phyloP scores from a whole-genome alignment of 2,113 vertebrate genomes.

The Phaethon lepturus region DNA sequence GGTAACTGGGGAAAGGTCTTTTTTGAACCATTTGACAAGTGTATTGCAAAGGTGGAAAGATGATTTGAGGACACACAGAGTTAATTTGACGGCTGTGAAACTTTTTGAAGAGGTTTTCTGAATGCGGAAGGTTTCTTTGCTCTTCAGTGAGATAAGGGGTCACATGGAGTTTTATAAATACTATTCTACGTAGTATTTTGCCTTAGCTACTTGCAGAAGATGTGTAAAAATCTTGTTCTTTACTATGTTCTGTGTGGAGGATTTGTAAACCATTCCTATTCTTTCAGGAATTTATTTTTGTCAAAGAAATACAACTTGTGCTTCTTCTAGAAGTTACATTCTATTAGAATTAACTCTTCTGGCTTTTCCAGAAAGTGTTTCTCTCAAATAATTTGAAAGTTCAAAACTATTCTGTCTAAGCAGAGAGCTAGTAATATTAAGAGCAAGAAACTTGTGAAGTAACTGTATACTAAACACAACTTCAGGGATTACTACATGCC shows the following conservation, averaged over 20 bases:
- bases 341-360: background rate
- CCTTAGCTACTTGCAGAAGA: background rate
- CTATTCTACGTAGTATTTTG: background rate
- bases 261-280: background rate
- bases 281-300: background rate
- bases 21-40: background rate
- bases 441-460: background rate
- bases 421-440: background rate
- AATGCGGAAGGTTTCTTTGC: background rate
- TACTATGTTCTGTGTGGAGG: background rate
- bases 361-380: background rate
- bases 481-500: background rate
- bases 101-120: background rate
- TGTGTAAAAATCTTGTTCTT: background rate
- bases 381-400: background rate
- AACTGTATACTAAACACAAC: background rate
- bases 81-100: background rate
- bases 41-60: background rate
- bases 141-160: background rate
- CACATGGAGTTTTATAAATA: background rate
- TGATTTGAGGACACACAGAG: too few relatives aligned
- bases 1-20: background rate
- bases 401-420: background rate
- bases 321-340: background rate
- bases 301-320: background rate